These are phyloP conservation scores for Tigriopus japonicus DNA, from an alignment of 1,140 invertebrate species.

Conservation along the genomic window DNA sequence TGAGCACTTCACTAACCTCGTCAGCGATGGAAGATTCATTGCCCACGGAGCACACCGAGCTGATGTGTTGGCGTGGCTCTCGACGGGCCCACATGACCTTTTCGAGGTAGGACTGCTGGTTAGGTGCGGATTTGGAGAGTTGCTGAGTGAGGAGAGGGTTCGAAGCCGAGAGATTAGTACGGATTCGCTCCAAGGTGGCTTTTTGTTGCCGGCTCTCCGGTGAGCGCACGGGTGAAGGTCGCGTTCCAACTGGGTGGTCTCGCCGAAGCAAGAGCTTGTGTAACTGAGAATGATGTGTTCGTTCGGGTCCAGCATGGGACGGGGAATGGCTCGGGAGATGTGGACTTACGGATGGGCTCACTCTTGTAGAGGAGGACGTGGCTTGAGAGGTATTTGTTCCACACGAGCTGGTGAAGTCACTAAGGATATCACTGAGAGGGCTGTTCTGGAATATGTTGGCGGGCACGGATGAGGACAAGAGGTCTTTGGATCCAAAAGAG, in stretches of 20 bases:
- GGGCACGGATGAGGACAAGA: conserved; percentile 7
- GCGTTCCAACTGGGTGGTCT: not conserved
- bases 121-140: conserved; percentile 7
- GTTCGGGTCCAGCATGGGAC: conserved; percentile 6
- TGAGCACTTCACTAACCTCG: conserved; percentile 12
- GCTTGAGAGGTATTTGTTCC: not conserved
- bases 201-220: not conserved
- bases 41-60: conserved; percentile 11
- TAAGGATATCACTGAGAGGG: conserved; percentile 1
- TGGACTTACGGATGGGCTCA: not conserved
- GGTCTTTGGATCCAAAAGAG: not conserved
- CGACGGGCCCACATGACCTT: conserved; percentile 4
- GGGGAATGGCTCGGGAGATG: not conserved
- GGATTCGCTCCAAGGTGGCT: not conserved
- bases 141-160: conserved; percentile 11
- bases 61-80: conserved; percentile 11
- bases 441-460: not conserved
- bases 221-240: conserved; percentile 5
- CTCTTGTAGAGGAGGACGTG: not conserved
- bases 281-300: not conserved
- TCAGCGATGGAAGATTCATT: conserved; percentile 10
- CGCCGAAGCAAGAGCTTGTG: not conserved
- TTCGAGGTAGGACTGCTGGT: not conserved
- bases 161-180: conserved; percentile 1
- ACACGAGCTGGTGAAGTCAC: not conserved